A percentile compares a stretch with the other conserved stretches of the same genome.
These are phyloP conservation scores for Drosophila bifasciata DNA, from an alignment of 1,140 invertebrate genomes.

Conservation along the genomic window DNA sequence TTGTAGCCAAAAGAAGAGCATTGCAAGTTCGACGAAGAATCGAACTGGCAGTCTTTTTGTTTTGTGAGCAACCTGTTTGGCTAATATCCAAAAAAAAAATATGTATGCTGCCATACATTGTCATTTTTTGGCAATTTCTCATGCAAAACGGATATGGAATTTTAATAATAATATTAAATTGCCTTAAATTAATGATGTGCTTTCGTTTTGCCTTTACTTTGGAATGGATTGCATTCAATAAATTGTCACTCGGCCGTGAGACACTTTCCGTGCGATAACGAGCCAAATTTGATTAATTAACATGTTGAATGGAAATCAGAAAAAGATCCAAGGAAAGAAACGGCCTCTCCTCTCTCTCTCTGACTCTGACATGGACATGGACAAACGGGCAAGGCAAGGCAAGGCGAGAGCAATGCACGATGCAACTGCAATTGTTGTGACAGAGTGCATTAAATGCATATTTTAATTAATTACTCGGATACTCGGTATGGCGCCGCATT, in stretches of 20 bases:
- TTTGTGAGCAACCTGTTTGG: slow-evolving; percentile 35
- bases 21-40: neutral
- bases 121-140: slow-evolving; percentile 17
- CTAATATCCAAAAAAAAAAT: slow-evolving; percentile 27
- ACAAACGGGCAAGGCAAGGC: slow-evolving; percentile 51
- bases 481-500: slow-evolving; percentile 13
- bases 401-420: slow-evolving; percentile 25
- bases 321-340: slow-evolving; percentile 13
- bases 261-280: slow-evolving; percentile 72
- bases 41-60: slow-evolving; percentile 22
- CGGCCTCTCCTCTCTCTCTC: slow-evolving; percentile 8
- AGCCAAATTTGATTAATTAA: slow-evolving; percentile 71
- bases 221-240: slow-evolving; percentile 67
- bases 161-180: slow-evolving; percentile 8
- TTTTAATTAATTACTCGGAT: slow-evolving; percentile 69
- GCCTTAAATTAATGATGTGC: slow-evolving; percentile 31
- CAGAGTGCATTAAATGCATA: slow-evolving; percentile 53
- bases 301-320: slow-evolving; percentile 53
- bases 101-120: slow-evolving; percentile 1
- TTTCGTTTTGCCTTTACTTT: slow-evolving; percentile 18
- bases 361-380: slow-evolving; percentile 29
- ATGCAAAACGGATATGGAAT: slow-evolving; percentile 32
- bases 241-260: slow-evolving; percentile 63
- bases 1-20: slow-evolving; percentile 7
- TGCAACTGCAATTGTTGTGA: slow-evolving; percentile 47